Base-by-base conservation (phyloP, 2,888 invertebrate genomes). In the Brenthis daphne region DNA sequence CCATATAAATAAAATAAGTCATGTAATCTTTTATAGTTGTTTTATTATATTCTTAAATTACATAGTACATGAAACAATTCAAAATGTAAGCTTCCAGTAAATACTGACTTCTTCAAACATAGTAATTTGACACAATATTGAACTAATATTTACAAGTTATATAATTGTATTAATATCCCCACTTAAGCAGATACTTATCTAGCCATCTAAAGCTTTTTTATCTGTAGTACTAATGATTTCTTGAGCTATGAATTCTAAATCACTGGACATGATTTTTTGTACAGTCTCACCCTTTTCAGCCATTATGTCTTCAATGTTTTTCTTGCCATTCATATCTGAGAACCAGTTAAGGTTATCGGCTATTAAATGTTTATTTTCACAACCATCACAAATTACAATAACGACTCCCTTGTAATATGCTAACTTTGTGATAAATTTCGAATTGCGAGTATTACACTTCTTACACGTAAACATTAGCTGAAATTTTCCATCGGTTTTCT, bases 281-380 rank as follows among this genome's bases (percentile, higher is more conserved):
- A 99, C 97, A 6, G 89, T 93, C 91, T 99, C 98, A 1, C 99
- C 99, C 81, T 97, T 98, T 68, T 95, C 95, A 20, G 95, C 96
- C 84, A 99, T 92, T 50, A 98, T 97, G 74, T 97, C 96, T 92
- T 99, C 99, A 77, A 99, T 97, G 82, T 99, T 99, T 73, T 94
- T 94, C 79, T 95, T 95, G 0, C 95, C 95, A 79, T 95, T 91
- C 80, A 96, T 90, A 81, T 98, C 96, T 0, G 95, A 93, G 84
- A 99, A 99, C 99, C 99, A 99, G 74, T 97, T 97, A 1, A 99
- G 93, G 87, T 99, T 98, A 84, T 99, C 99, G 0, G 99, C 99
- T 75, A 99, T 99, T 33, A 99, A 92, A 88, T 99, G 99, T 84
- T 97, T 95, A 82, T 97, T 98, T 57, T 94, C 88, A 83, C 99